A percentile compares a stretch with the other conserved stretches of the same genome.
These are phyloP conservation scores for Drosophila eohydei DNA, from an alignment of 2,888 invertebrate species.

Conservation along the genomic window DNA sequence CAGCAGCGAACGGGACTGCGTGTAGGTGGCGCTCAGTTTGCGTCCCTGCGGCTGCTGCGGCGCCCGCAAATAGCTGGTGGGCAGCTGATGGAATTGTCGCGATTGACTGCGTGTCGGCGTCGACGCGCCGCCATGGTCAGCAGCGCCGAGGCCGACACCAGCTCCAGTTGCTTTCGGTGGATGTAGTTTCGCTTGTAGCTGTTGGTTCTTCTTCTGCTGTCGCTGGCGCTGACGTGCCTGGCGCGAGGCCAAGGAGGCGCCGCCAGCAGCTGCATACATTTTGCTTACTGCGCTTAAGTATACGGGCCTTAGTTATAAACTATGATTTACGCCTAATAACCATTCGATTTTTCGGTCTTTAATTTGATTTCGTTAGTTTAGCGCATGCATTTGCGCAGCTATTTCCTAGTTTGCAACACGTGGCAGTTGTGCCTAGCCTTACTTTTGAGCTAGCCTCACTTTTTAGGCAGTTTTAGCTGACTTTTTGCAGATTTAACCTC, in stretches of 20 bases:
- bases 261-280: slow-evolving; percentile 96
- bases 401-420: slow-evolving; percentile 10
- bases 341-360: slow-evolving; percentile 38
- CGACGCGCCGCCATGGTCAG: slow-evolving; percentile 77
- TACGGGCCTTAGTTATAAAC: slow-evolving; percentile 38
- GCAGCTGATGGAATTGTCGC: slow-evolving; percentile 87
- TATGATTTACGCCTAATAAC: slow-evolving; percentile 32
- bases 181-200: slow-evolving; percentile 86
- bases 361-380: neutral
- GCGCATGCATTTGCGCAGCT: slow-evolving; percentile 14
- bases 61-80: slow-evolving; percentile 85
- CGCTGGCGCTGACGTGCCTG: slow-evolving; percentile 89
- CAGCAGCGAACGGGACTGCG: slow-evolving; percentile 84
- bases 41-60: slow-evolving; percentile 83
- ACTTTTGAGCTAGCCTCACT: neutral
- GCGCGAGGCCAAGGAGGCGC: slow-evolving; percentile 93
- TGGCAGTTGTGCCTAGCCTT: slow-evolving; percentile 14
- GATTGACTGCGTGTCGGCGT: slow-evolving; percentile 83
- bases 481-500: neutral
- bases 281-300: slow-evolving; percentile 36
- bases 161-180: slow-evolving; percentile 84
- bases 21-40: slow-evolving; percentile 84
- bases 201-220: slow-evolving; percentile 85
- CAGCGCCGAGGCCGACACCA: slow-evolving; percentile 38
- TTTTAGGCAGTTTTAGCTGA: neutral